Conservation (phyloP, 2,113 vertebrate genomes). For the mouse (Mus musculus) region GRCm39 chr17:5311501-5312000, state of each 20-base stretch:
- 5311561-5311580: neutral
- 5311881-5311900: neutral
- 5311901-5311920: neutral
- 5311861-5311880: neutral
- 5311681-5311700: neutral
- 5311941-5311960: neutral
- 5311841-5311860: neutral
- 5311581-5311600: neutral
- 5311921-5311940: neutral
- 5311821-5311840: neutral
- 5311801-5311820: constrained; percentile 23
- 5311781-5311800: neutral
- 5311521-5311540: neutral
- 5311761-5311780: neutral
- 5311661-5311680: neutral
- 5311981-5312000: fast-evolving
- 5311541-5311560: neutral
- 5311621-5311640: neutral
- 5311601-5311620: neutral
- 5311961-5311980: neutral
- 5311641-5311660: neutral
- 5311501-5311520: neutral
- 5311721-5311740: neutral
- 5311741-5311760: neutral
- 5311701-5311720: neutral